Base-by-base conservation (phyloP, 2,888 invertebrate species). In the Drosophila quinaria region DNA sequence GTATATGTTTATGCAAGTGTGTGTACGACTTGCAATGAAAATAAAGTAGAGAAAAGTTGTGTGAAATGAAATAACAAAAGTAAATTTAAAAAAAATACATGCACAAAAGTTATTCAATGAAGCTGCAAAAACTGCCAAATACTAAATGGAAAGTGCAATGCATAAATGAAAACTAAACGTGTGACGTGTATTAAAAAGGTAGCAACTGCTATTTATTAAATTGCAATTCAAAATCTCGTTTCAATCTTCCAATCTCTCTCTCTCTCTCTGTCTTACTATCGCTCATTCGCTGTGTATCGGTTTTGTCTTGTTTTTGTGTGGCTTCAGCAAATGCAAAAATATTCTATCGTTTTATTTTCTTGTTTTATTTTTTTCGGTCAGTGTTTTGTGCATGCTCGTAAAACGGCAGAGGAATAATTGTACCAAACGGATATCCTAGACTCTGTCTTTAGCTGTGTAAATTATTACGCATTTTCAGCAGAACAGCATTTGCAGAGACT, bases 221-320 rank as follows among this genome's bases (percentile, higher is more conserved):
- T 85, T 81, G 81, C 81, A 81, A 81, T 82, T 72, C 63, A 62
- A 80, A 78, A 81, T 81, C 81, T 77, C 70, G 85, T 82, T 81
- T 77, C 60, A 54, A 54, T 13, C 37, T 31, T 33, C 15, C 54
- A 31, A 22, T 17, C 35, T 29, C 22, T 25, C 31, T 42, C 4
- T 42, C 29, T 41, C 44, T 52, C 42, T 25, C 39, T 33, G 25
- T 33, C n/a, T 41, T 19, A 37, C 22, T 51, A 19, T 59, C 29
- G 60, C 35, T 33, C 46, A 8, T 51, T 35, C 44, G 50, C 41
- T 39, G 31, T 50, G 33, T 39, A 15, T 55, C 33, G 54, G 41
- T 44, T 29, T 25, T 60, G n/a, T 29, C 54, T 55, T 61, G 72
- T 47, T 55, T 56, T 85, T 82, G 71, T 82, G 51, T 71, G 81